These are phyloP conservation scores for Sphenodon punctatus DNA, from an alignment of 2,797 vertebrate species.

Conservation along the genomic window DNA sequence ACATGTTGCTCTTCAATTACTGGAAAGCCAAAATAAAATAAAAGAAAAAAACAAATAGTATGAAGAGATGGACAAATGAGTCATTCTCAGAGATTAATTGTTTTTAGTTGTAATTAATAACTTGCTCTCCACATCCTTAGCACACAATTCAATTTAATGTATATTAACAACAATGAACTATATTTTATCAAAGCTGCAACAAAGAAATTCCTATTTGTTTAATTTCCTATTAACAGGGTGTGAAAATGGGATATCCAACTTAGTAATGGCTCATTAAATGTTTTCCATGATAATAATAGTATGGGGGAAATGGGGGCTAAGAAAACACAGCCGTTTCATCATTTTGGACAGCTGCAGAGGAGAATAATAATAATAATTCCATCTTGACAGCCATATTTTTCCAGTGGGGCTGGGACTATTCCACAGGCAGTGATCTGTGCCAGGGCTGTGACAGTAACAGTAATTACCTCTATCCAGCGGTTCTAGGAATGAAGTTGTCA, in stretches of 20 bases:
- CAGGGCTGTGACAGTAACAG: constrained; percentile 69
- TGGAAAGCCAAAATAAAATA: background rate
- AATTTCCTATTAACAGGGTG: constrained; percentile 7
- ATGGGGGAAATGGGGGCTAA: constrained; percentile 3
- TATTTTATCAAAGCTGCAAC: background rate
- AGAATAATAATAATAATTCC: constrained; percentile 9
- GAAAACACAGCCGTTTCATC: constrained; percentile 45
- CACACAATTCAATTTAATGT: background rate
- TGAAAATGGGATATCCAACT: constrained; percentile 9
- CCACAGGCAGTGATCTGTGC: constrained; percentile 69
- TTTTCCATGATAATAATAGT: constrained; percentile 36
- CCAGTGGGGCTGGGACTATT: background rate
- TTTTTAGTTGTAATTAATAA: background rate
- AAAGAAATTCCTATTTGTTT: constrained; percentile 15
- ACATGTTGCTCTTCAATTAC: background rate
- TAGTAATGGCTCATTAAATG: constrained; percentile 25
- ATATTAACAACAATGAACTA: background rate
- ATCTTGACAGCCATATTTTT: background rate
- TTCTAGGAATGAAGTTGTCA: constrained; percentile 70
- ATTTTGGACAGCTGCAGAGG: constrained; percentile 12
- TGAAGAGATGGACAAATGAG: background rate
- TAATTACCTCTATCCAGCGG: constrained; percentile 79
- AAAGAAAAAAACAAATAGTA: background rate
- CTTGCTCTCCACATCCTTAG: background rate
- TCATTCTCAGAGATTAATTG: background rate